Conservation (phyloP, 2,888 invertebrate species). For the Hirtodrosophila trivittata region DNA sequence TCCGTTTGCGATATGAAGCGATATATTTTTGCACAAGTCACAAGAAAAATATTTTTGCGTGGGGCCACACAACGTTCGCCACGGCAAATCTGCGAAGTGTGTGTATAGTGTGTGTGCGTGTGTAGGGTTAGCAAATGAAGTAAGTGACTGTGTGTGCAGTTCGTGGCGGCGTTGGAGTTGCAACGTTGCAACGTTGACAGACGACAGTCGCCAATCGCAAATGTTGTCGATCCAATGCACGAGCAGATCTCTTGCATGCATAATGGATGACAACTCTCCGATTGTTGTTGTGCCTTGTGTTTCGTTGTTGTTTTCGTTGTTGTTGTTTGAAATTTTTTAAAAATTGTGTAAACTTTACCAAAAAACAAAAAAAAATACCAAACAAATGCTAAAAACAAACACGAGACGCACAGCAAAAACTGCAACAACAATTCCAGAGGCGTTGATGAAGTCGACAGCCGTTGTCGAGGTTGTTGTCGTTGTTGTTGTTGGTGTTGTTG, state of each 20-base stretch:
- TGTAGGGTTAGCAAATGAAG: conserved; percentile 42
- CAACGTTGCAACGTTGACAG: conserved; percentile 25
- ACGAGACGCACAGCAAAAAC: conserved; percentile 43
- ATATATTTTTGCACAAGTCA: conserved; percentile 47
- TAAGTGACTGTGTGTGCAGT: conserved; percentile 19
- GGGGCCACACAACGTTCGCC: conserved; percentile 44
- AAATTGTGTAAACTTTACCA: conserved; percentile 43
- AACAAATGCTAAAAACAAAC: conserved; percentile 65
- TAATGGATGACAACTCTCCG: conserved; percentile 56
- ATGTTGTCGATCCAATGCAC: conserved; percentile 24
- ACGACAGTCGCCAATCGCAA: conserved; percentile 45
- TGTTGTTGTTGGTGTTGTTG: conserved; percentile 15
- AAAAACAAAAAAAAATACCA: conserved; percentile 36
- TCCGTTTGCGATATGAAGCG: conserved; percentile 12
- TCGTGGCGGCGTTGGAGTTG: conserved; percentile 42
- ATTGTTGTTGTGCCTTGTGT: conserved; percentile 12
- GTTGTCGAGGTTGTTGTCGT: conserved; percentile 21
- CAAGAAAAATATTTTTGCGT: conserved; percentile 66
- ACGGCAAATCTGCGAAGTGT: conserved; percentile 1
- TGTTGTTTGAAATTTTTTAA: conserved; percentile 40
- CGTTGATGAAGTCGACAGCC: conserved; percentile 68
- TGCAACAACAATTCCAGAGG: conserved; percentile 45
- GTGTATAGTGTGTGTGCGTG: conserved; percentile 5
- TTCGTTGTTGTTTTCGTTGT: conserved; percentile 18
- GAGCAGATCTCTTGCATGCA: conserved; percentile 57